Conservation (phyloP, 2,797 vertebrate genomes). For the Manis javanica region DNA sequence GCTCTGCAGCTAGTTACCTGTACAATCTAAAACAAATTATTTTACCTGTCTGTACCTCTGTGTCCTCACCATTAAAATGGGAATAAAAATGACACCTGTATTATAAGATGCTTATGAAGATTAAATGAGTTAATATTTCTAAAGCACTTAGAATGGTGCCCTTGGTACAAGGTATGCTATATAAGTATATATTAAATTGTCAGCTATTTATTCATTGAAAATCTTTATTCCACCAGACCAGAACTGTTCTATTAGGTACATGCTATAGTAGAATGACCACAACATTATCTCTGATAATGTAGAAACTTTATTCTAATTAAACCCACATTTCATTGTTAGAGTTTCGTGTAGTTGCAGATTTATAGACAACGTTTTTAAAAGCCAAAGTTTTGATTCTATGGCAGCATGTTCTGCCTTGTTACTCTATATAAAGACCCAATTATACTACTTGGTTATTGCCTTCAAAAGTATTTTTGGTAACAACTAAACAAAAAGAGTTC, state of each 20-base stretch:
- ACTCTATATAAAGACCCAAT: conserved; percentile 77
- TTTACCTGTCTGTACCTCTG: background rate
- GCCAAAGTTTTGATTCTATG: conserved; percentile 70
- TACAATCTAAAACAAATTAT: background rate
- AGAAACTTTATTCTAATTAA: conserved; percentile 74
- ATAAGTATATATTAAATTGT: conserved; percentile 74
- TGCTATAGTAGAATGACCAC: conserved; percentile 60
- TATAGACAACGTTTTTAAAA: conserved; percentile 67
- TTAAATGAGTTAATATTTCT: conserved; percentile 51
- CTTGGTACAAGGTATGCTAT: background rate
- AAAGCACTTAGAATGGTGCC: background rate
- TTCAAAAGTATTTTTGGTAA: conserved; percentile 81
- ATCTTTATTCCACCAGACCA: conserved; percentile 78
- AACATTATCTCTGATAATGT: conserved; percentile 72
- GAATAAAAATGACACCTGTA: conserved; percentile 29
- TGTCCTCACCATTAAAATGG: conserved; percentile 48
- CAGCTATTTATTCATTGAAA: conserved; percentile 75
- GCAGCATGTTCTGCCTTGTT: conserved; percentile 76
- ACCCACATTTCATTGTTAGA: conserved; percentile 61
- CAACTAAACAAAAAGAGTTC: conserved; percentile 77
- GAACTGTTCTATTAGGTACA: conserved; percentile 78
- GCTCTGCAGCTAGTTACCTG: background rate
- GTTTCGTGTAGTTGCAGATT: conserved; percentile 60
- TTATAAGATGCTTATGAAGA: conserved; percentile 47
- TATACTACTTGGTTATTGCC: conserved; percentile 75